These are phyloP conservation scores for Hippoglossus hippoglossus DNA, from an alignment of 2,797 vertebrate species.

Conservation along the genomic window DNA sequence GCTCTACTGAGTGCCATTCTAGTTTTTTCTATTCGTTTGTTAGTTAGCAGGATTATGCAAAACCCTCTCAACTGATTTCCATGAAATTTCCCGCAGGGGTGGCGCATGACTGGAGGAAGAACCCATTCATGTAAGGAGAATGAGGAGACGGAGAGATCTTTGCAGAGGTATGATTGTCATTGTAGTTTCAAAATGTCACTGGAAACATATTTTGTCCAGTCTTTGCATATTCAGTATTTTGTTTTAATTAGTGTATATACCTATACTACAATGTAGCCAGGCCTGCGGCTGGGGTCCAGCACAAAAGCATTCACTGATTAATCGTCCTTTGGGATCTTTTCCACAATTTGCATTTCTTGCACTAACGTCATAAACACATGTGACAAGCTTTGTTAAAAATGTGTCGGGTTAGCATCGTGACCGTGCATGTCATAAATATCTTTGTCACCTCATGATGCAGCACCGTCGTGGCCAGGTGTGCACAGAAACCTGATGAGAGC, in stretches of 20 bases:
- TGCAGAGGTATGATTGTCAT: no score
- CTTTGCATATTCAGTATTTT: neutral
- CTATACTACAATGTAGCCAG: neutral
- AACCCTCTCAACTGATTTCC: no score
- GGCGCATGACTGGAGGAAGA: no score
- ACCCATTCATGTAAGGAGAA: no score
- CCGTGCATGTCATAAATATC: constrained; percentile 72
- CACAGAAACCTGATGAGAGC: constrained; percentile 71
- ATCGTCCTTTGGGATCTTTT: constrained; percentile 46
- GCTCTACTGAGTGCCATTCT: no score
- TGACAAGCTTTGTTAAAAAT: constrained; percentile 57
- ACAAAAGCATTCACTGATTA: constrained; percentile 62
- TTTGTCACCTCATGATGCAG: constrained; percentile 62
- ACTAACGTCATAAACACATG: constrained; percentile 58
- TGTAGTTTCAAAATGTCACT: neutral
- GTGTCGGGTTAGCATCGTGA: constrained; percentile 58
- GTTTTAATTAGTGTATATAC: neutral
- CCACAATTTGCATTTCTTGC: constrained; percentile 62
- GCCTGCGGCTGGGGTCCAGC: neutral
- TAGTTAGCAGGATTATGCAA: no score
- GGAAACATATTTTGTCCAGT: neutral
- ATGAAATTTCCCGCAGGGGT: no score
- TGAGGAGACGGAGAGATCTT: no score
- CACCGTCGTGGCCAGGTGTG: constrained; percentile 51
- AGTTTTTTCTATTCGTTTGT: no score